Evolutionary conservation across 2,797 vertebrate genomes (phyloP), one percentile per base, ranked within the genome.

Genomic region (Bovichtus diacanthus): DNA sequence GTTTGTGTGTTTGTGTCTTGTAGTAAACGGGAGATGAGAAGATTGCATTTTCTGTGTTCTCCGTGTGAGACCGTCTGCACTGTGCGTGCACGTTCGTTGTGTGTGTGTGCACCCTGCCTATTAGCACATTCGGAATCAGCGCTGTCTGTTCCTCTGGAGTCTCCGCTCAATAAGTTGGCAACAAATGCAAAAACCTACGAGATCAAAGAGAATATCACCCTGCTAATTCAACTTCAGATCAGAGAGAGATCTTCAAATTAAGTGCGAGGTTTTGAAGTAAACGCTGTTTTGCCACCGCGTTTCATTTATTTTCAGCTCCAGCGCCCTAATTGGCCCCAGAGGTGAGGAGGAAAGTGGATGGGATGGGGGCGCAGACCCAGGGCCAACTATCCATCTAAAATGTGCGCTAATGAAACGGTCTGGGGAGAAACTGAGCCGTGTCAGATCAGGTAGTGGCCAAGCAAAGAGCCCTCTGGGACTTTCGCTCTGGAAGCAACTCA

Each of bases 251-350:
- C 88, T 91, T 78, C 84, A 84, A 88, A 91, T 91, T 82, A 92
- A 79, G 80, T 66, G 43, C 23, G 38, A 73, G 88, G 73, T 81
- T 91, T 88, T 91, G 86, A 90, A 92, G 89, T 88, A 92, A 93
- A 91, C 47, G 88, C 87, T 90, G 87, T 90, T 90, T 93, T 92
- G 86, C 83, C 86, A 74, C 69, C 25, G 13, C 21, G 19, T 87
- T 90, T 86, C 87, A 85, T 89, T 90, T 90, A 83, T 86, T 84
- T 85, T 89, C 88, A 36, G 81, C 88, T 86, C 74, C 69, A 38
- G 69, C 27, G 25, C 65, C 64, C 80, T 93, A 93, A 93, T 93
- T 93, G 91, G 92, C 91, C 92, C 88, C 92, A 79, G 82, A 87
- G 90, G 92, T 90, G 90, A 78, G 74, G 74, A 64, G 84, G 63